Base-by-base conservation (phyloP, 2,797 vertebrate species). In the Sebastes minor region DNA sequence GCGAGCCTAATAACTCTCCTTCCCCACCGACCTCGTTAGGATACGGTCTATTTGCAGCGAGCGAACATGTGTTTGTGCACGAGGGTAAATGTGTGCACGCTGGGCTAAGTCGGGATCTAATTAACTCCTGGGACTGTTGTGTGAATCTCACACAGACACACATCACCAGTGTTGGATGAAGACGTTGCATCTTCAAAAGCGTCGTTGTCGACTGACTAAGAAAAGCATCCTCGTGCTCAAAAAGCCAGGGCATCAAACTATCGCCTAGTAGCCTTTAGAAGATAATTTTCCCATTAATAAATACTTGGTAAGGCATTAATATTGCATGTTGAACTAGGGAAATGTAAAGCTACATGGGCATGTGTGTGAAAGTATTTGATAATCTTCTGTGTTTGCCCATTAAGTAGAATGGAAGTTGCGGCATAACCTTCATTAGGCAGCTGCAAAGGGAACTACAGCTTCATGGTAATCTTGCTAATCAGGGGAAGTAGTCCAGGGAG, bases 1-100 rank as follows among this genome's bases (percentile, higher is more conserved):
- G 84, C 33, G 65, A 86, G 82, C 74, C 89, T 91, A 84, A 90
- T 90, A 91, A 85, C 84, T 76, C 80, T 76, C 65, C 88, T 81
- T 86, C 87, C 87, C 86, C 78, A 56, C 90, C 30, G 81, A 83
- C 83, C 89, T 91, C 75, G 74, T 92, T 89, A 91, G 83, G 82
- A 79, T 76, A 74, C 8, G 76, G 83, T 85, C 85, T 90, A 81
- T 88, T 90, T 82, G 74, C 60, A 57, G 75, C 16, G 18, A 68
- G 72, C 4, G 69, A 82, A 73, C 83, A 81, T 84, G 81, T 85
- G 83, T 88, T 81, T 85, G 84, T 66, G 80, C 16, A 53, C 25
- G 4, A 30, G 81, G 75, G 57, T 80, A 62, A 84, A 82, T 46
- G 83, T 74, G 82, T 46, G 77, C 82, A 78, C 62, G 88, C 66